Conservation (phyloP, 2,797 vertebrate species). For the Hyperoplus lanceolatus region DNA sequence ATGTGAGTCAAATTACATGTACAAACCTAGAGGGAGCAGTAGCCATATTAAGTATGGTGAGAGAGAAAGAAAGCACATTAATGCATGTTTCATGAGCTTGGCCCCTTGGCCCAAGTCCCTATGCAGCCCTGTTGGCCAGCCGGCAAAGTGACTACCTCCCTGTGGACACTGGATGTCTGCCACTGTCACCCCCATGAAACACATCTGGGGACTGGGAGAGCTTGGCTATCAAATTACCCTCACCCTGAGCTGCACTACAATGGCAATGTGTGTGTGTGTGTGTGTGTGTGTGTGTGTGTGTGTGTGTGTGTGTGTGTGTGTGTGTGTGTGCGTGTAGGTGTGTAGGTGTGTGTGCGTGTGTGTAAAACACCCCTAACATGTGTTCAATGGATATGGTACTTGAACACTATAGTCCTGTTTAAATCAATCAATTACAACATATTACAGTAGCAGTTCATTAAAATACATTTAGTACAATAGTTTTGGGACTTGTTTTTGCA, state of each 20-base stretch:
- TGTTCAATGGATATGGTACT: no score
- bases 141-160: conserved; percentile 19
- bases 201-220: conserved; percentile 41
- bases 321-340: background rate
- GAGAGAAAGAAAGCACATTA: conserved; percentile 61
- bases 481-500: no score
- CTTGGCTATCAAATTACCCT: conserved; percentile 57
- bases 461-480: no score
- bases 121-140: conserved; percentile 20
- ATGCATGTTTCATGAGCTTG: conserved; percentile 78
- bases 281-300: conserved; percentile 13
- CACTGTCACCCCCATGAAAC: background rate
- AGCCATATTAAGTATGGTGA: conserved; percentile 59
- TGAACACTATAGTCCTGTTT: no score
- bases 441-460: no score
- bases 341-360: background rate
- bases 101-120: conserved; percentile 49
- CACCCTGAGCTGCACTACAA: conserved; percentile 3
- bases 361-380: background rate
- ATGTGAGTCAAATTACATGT: conserved; percentile 55
- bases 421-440: no score
- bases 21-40: conserved; percentile 46
- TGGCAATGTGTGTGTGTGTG: conserved; percentile 13
- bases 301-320: conserved; percentile 4
- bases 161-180: conserved; percentile 13